Evolutionary conservation across 1,140 invertebrate species (phyloP), one percentile per base, ranked within the genome.

Genomic region (Papilio aristodemus): DNA sequence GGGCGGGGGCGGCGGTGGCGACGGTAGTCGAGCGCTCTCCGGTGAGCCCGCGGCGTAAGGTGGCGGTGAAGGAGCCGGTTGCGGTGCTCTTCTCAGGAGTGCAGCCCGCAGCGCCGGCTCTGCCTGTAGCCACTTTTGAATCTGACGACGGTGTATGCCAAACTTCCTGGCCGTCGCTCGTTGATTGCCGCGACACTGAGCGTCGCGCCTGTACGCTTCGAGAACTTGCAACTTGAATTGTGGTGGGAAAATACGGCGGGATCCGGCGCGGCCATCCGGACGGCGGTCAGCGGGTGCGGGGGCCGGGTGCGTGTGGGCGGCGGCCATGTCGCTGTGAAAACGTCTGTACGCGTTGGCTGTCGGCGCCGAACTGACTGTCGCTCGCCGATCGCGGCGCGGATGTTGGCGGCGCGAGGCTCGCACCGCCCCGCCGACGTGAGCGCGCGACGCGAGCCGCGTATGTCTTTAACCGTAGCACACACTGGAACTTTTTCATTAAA

Each of bases 111-210:
- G 87, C 78, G 94, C 94, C 37, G 93, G 93, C 85, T 97, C 96
- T 75, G 95, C 95, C 87, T 97, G 96, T 67, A 97, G 85, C 96
- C 96, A 97, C 92, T 97, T 97, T 86, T 97, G 96, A 66, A 97
- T 97, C 85, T 97, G 96, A 27, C 96, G 92, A 11, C 96, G 93
- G 83, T 97, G 96, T 62, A 97, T 97, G 14, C 95, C 95, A 82
- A 97, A 97, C 86, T 97, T 97, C 70, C 96, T 93, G 5, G 96
- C 96, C 0, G 96, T 97, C 0, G 96, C 95, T 13, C 96, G 92
- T 81, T 97, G 96, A 86, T 97, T 97, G 9, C 96, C 96, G 75
- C 95, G 94, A 85, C 96, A 97, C 82, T 97, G 96, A 32, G 94
- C 93, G 84, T 97, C 96, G 71, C 94, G 93, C 58, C 96, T 92